Base-by-base conservation (phyloP, 2,113 vertebrate species). In the Dasypus novemcinctus region DNA sequence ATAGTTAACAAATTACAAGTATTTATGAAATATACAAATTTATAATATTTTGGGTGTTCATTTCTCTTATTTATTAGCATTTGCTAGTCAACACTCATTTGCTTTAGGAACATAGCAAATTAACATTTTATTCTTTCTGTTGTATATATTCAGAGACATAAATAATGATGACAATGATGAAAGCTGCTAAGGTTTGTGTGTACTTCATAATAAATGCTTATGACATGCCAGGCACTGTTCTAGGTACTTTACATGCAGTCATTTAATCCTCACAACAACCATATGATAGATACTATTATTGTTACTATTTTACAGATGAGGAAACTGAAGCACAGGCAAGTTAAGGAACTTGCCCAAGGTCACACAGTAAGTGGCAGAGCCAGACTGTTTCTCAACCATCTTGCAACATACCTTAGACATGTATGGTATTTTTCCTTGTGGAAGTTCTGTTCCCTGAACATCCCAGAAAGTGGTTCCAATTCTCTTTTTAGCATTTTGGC, bases 11-110 rank as follows among this genome's bases (percentile, higher is more conserved):
- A 95, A 92, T 76, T 54, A 4, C 25, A 94, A 86, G 23, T 93
- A 83, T 84, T 95, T 89, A 20, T 43, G 41, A 95, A 90, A 81
- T 61, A 84, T 36, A 20, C 31, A 87, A 80, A 49, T 82, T 75
- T 61, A 64, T 87, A 90, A 68, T 91, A 52, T 57, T 38, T 66
- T 1, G 69, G 8, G 2, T 21, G 46, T 75, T 91, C 25, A n/a
- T 82, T 84, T 86, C 20, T 29, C 15, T 64, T 69, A 15, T 29
- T 87, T 88, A 43, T 82, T 93, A 75, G 52, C 18, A 75, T 20
- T 66, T 91, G 29, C 61, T 57, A 85, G 33, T 68, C 21, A 87
- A 63, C 25, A 92, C 4, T 83, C 66, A 41, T 36, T 78, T 79
- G 25, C 59, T 36, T 5, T 46, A 81, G 36, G 29, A 83, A 84